These are phyloP conservation scores for Psittacara wagleri DNA, from an alignment of 2,113 vertebrate species.

Conservation along the genomic window DNA sequence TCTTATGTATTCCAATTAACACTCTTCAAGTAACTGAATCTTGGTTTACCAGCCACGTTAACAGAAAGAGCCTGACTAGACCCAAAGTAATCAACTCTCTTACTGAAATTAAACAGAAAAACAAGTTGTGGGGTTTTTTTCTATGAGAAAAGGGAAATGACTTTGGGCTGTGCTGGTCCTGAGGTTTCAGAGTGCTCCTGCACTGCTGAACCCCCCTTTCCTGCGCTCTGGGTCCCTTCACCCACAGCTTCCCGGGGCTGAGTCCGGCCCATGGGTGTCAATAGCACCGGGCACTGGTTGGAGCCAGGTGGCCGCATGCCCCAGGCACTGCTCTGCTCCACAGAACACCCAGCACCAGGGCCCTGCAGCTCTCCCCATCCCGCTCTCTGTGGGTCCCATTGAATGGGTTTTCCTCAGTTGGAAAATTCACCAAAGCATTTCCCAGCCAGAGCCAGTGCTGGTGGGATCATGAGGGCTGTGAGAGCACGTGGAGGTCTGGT, in stretches of 20 bases:
- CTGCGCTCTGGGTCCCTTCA: neutral
- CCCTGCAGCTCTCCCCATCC: neutral
- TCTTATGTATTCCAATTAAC: neutral
- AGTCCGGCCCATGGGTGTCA: neutral
- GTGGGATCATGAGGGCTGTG: neutral
- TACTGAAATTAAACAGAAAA: neutral
- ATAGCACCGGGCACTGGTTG: neutral
- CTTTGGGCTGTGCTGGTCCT: slow-evolving; percentile 5
- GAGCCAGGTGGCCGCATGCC: neutral
- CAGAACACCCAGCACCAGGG: neutral
- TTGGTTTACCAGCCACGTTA: slow-evolving; percentile 1
- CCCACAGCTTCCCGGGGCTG: neutral
- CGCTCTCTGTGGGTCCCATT: fast-evolving
- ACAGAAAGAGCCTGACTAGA: neutral
- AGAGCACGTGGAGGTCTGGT: neutral
- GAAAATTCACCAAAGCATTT: neutral
- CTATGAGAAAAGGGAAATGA: slow-evolving; percentile 53
- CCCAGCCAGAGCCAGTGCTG: neutral
- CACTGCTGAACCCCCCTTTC: neutral
- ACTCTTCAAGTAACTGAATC: neutral
- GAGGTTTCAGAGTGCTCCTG: neutral
- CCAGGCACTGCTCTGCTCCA: neutral
- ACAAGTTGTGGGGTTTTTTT: neutral
- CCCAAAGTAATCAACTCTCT: neutral
- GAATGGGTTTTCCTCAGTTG: neutral